Conservation (phyloP, 2,888 invertebrate species). For the Homarus gammarus region DNA sequence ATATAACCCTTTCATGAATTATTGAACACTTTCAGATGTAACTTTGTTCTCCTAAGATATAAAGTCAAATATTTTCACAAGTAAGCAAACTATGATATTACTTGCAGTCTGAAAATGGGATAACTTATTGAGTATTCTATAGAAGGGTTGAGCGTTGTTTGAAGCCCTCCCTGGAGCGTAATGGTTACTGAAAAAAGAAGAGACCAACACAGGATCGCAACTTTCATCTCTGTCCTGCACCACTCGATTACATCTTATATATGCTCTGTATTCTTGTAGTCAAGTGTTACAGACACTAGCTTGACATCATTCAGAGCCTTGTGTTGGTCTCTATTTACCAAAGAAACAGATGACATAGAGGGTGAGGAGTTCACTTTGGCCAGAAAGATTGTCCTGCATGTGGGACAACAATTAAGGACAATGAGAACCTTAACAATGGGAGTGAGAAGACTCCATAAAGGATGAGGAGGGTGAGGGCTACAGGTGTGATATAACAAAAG, state of each 20-base stretch:
- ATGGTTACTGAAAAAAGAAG: constrained; percentile 34
- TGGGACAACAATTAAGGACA: constrained; percentile 14
- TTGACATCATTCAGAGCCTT: constrained; percentile 25
- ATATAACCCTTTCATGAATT: constrained; percentile 70
- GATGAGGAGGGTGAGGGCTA: constrained; percentile 13
- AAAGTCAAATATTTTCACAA: constrained; percentile 68
- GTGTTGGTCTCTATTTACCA: constrained; percentile 28
- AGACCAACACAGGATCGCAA: constrained; percentile 35
- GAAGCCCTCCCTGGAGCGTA: constrained; percentile 62
- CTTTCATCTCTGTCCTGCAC: constrained; percentile 2
- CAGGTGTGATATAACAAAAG: background rate
- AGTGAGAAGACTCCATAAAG: constrained; percentile 10
- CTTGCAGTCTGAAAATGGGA: constrained; percentile 59
- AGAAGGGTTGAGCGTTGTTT: constrained; percentile 66
- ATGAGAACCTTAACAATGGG: constrained; percentile 3
- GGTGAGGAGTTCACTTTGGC: constrained; percentile 14
- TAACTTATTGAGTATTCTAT: constrained; percentile 61
- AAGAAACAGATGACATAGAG: constrained; percentile 24
- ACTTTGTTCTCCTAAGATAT: constrained; percentile 66
- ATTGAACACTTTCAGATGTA: constrained; percentile 71
- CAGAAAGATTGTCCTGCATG: constrained; percentile 21
- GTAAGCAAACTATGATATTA: constrained; percentile 70
- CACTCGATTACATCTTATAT: constrained; percentile 23
- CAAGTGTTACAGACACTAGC: constrained; percentile 10
- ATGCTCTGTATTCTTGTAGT: constrained; percentile 6